These are phyloP conservation scores for Aspidoscelis tigris DNA, from an alignment of 2,113 vertebrate species.

Conservation along the genomic window DNA sequence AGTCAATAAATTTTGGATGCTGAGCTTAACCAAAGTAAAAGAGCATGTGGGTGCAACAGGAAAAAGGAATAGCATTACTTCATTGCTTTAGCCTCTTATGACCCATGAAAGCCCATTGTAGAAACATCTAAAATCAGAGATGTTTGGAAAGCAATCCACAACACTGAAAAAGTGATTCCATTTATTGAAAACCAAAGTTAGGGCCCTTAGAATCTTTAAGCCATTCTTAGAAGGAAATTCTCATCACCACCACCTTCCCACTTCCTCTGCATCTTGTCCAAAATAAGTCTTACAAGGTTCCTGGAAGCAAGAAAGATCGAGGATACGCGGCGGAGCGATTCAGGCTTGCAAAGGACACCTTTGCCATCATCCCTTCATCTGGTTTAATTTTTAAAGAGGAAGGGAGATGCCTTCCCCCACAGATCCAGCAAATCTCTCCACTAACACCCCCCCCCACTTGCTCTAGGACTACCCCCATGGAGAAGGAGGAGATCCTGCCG, in stretches of 20 bases:
- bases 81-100: neutral
- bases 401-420: too few relatives aligned
- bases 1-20: accelerated
- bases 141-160: too few relatives aligned
- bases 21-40: neutral
- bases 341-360: neutral
- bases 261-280: neutral
- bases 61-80: too few relatives aligned
- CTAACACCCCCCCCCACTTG: too few relatives aligned
- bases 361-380: neutral
- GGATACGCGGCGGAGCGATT: too few relatives aligned
- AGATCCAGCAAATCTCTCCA: neutral
- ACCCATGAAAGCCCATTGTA: neutral
- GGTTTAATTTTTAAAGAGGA: neutral
- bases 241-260: too few relatives aligned
- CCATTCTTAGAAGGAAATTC: too few relatives aligned
- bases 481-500: neutral
- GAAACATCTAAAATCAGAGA: neutral
- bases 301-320: neutral
- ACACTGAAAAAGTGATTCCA: neutral
- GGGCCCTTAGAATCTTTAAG: neutral
- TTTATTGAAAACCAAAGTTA: neutral
- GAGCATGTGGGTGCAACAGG: neutral
- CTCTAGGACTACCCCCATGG: neutral
- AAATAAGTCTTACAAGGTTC: neutral